Evolutionary conservation across 2,888 invertebrate species (phyloP).

Genomic region (Lasius fuliginosus): DNA sequence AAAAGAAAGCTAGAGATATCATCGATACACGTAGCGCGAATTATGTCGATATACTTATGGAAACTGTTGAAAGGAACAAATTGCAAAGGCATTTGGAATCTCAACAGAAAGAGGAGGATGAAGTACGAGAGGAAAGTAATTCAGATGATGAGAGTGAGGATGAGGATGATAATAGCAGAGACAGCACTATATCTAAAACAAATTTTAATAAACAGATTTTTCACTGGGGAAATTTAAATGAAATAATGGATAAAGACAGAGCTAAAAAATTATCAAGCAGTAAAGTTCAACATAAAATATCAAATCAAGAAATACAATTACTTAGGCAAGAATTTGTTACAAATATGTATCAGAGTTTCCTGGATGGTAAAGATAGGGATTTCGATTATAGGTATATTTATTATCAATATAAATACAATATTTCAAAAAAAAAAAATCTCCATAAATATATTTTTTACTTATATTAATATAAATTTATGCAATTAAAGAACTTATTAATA

Average conservation of each 20-base stretch:
- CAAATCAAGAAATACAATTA: constrained; percentile 88
- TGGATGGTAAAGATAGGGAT: constrained; percentile 93
- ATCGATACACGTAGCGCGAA: constrained; percentile 88
- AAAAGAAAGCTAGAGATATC: constrained; percentile 90
- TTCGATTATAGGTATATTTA: constrained; percentile 91
- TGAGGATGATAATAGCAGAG: constrained; percentile 70
- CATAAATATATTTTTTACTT: not conserved
- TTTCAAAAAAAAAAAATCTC: not conserved
- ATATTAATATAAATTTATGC: constrained; percentile 5
- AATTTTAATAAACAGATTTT: constrained; percentile 68
- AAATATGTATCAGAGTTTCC: constrained; percentile 94
- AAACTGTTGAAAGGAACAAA: constrained; percentile 92
- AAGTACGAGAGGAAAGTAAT: constrained; percentile 86
- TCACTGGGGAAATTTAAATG: constrained; percentile 76
- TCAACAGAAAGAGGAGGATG: constrained; percentile 89
- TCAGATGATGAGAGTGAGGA: constrained; percentile 81
- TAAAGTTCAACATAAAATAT: constrained; percentile 75
- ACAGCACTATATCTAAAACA: constrained; percentile 29
- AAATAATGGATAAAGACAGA: constrained; percentile 47
- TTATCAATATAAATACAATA: constrained; percentile 33
- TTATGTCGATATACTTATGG: constrained; percentile 93
- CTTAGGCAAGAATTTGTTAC: constrained; percentile 93
- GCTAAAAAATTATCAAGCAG: constrained; percentile 73
- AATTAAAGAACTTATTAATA: not conserved
- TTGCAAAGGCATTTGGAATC: constrained; percentile 89